Evolutionary conservation across 2,113 vertebrate species (phyloP).

Genomic region (Hippocampus mohnikei): DNA sequence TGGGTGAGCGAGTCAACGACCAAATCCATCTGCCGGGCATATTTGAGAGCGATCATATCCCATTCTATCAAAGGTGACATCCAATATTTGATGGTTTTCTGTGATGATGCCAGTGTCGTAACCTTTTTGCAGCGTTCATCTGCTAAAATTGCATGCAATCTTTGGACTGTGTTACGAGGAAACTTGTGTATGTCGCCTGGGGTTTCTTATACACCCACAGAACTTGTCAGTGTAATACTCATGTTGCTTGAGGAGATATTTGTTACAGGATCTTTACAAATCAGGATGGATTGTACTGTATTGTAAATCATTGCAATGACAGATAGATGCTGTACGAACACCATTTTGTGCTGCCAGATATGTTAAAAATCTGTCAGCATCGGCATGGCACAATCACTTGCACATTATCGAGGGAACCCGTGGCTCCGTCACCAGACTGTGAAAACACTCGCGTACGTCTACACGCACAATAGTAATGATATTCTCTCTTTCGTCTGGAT

Average conservation of each 20-base stretch:
- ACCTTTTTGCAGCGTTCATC: neutral
- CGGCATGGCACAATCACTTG: neutral
- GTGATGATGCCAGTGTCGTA: neutral
- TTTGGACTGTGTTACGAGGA: too few relatives aligned
- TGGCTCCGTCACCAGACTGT: neutral
- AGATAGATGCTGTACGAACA: too few relatives aligned
- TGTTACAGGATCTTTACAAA: too few relatives aligned
- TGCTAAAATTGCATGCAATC: too few relatives aligned
- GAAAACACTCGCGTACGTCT: neutral
- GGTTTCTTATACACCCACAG: too few relatives aligned
- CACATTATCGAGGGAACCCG: neutral
- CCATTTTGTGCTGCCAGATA: too few relatives aligned
- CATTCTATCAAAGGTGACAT: constrained; percentile 2
- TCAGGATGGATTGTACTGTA: too few relatives aligned
- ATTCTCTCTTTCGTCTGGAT: neutral
- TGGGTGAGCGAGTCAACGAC: neutral
- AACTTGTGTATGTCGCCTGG: too few relatives aligned
- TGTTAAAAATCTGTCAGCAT: neutral
- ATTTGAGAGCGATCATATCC: constrained; percentile 9
- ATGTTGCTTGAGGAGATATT: too few relatives aligned
- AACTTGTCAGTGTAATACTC: too few relatives aligned
- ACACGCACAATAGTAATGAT: neutral
- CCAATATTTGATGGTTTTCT: neutral
- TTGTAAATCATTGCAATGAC: too few relatives aligned
- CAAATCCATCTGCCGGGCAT: constrained; percentile 3